These are phyloP conservation scores for Micrasema minimum DNA, from an alignment of 1,140 invertebrate species.

Conservation along the genomic window DNA sequence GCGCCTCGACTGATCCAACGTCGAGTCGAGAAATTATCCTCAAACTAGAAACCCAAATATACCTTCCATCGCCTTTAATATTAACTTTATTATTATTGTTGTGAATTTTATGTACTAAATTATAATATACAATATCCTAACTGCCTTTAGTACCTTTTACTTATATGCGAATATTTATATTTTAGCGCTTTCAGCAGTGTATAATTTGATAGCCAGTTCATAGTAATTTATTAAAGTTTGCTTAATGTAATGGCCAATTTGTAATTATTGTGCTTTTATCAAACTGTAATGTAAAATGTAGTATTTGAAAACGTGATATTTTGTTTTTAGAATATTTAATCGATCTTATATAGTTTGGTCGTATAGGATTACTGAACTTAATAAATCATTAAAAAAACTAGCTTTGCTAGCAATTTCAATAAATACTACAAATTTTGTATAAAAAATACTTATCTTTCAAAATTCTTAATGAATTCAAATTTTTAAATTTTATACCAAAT, in stretches of 20 bases:
- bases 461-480: too few species aligned
- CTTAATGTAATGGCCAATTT: conserved; percentile 28
- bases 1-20: conserved; percentile 56
- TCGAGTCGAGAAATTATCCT: conserved; percentile 25
- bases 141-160: conserved; percentile 33
- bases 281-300: conserved; percentile 18
- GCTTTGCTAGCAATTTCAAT: too few species aligned
- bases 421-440: too few species aligned
- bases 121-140: conserved; percentile 24
- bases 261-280: conserved; percentile 29
- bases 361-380: neutral
- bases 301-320: conserved; percentile 32
- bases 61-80: conserved; percentile 43
- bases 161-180: conserved; percentile 9
- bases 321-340: conserved; percentile 17
- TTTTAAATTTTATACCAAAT: too few species aligned
- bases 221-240: conserved; percentile 28
- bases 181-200: neutral
- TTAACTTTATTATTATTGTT: conserved; percentile 25
- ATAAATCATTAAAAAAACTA: too few species aligned
- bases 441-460: too few species aligned
- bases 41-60: conserved; percentile 44
- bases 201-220: conserved; percentile 14
- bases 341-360: neutral
- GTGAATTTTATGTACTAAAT: conserved; percentile 29